A percentile compares a stretch with the other conserved stretches of the same genome.
Conservation (phyloP, 2,113 vertebrate genomes). For the Mormyrus iriodes region DNA sequence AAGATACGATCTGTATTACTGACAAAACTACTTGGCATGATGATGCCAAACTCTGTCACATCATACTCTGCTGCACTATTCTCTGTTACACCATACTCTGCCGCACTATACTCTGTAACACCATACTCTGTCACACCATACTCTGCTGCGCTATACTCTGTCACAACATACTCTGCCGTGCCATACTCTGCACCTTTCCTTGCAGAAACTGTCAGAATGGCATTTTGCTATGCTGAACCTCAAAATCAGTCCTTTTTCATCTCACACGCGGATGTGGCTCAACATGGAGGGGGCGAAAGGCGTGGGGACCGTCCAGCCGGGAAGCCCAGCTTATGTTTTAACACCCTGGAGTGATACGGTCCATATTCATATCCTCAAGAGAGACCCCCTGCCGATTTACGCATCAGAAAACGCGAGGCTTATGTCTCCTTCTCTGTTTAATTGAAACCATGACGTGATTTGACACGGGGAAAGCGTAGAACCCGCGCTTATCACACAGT, state of each 20-base stretch:
- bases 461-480: not conserved
- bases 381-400: not conserved
- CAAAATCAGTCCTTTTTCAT: not conserved
- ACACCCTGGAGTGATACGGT: not conserved
- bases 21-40: too few relatives aligned
- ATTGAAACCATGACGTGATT: slow-evolving; percentile 5
- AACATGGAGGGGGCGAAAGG: not conserved
- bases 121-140: not conserved
- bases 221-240: not conserved
- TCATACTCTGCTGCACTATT: not conserved
- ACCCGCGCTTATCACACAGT: not conserved
- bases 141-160: not conserved
- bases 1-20: too few relatives aligned
- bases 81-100: not conserved
- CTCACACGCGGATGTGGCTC: not conserved
- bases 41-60: not conserved
- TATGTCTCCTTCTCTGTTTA: not conserved
- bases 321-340: not conserved
- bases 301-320: not conserved
- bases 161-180: not conserved
- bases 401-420: slow-evolving; percentile 9
- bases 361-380: not conserved
- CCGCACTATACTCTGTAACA: not conserved
- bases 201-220: not conserved
- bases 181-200: not conserved